Evolutionary conservation across 2,113 vertebrate species (phyloP).

Genomic region (Phoxinus phoxinus): DNA sequence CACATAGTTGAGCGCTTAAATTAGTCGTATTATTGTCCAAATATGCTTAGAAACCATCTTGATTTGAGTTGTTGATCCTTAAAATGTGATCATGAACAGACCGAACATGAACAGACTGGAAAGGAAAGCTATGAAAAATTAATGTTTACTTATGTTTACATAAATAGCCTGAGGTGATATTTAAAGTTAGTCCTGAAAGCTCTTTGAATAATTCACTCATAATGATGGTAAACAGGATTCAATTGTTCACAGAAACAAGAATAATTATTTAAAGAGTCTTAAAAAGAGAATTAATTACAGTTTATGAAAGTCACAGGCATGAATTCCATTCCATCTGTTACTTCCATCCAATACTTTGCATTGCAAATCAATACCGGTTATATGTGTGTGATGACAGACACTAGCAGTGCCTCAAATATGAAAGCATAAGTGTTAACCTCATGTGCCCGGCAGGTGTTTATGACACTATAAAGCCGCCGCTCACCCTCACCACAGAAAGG

Average conservation of each 20-base stretch:
- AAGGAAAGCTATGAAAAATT: background rate
- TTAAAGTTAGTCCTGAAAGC: too few relatives aligned
- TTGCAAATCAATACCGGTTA: background rate
- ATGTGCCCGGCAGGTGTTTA: constrained; percentile 27
- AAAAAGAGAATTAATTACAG: background rate
- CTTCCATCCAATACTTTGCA: constrained; percentile 23
- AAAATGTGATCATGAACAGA: constrained; percentile 4
- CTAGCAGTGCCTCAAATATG: background rate
- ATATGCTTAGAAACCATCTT: background rate
- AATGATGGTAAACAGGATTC: background rate
- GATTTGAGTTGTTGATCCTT: background rate
- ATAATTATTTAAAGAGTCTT: background rate
- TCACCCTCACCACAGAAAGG: background rate
- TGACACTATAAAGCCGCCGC: background rate
- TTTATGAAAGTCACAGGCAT: too few relatives aligned
- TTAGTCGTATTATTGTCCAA: background rate
- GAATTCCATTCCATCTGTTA: background rate
- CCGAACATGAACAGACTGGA: too few relatives aligned
- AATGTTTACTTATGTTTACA: too few relatives aligned
- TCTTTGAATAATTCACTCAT: background rate
- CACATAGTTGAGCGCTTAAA: background rate
- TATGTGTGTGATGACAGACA: background rate
- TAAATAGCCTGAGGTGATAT: too few relatives aligned
- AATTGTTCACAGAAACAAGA: background rate
- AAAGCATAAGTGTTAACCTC: background rate